Conservation (phyloP, 2,113 vertebrate genomes). For the Siniperca knerii region DNA sequence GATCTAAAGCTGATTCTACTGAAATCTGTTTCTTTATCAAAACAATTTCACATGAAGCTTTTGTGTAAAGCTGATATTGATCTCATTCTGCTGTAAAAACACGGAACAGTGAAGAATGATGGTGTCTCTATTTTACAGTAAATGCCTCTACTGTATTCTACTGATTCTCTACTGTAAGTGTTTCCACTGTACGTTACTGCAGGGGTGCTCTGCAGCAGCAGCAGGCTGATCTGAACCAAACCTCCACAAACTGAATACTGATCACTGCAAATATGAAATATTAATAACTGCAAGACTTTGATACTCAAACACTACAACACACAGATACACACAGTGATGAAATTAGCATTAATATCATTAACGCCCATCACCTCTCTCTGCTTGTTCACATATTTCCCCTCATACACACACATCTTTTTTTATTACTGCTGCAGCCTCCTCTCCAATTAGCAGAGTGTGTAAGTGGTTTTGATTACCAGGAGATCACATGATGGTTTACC, state of each 20-base stretch:
- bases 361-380: conserved; percentile 60
- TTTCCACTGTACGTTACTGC: conserved; percentile 26
- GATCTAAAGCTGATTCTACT: too few relatives aligned
- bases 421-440: conserved; percentile 48
- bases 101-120: too few relatives aligned
- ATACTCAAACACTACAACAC: conserved; percentile 45
- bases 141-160: not conserved
- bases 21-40: too few relatives aligned
- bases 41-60: too few relatives aligned
- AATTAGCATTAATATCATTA: conserved; percentile 74
- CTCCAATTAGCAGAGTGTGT: conserved; percentile 55
- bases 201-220: conserved; percentile 23
- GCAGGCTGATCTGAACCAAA: conserved; percentile 19
- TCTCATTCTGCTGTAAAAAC: too few relatives aligned
- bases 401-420: conserved; percentile 12
- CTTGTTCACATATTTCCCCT: conserved; percentile 45
- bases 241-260: conserved; percentile 73
- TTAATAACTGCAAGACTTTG: conserved; percentile 69
- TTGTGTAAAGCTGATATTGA: too few relatives aligned
- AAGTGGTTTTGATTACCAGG: conserved; percentile 54
- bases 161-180: conserved; percentile 18
- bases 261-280: conserved; percentile 66
- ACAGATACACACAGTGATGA: conserved; percentile 38
- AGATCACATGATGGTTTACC: conserved; percentile 30
- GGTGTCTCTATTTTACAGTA: not conserved